Base-by-base conservation (phyloP, 2,888 invertebrate species). In the Acleris cristana region DNA sequence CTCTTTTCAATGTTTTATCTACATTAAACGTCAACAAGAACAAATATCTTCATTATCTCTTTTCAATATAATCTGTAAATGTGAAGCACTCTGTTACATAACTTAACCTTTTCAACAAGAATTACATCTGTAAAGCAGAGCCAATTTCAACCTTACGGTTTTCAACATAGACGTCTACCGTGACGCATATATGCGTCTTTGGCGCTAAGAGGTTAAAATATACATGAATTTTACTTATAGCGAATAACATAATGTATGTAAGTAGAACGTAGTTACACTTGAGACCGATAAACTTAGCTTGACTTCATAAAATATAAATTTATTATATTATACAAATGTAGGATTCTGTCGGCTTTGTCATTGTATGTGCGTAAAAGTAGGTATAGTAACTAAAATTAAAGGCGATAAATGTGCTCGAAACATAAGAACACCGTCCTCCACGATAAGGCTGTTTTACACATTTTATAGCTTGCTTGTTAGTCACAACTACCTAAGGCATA, bases 251-350 rank as follows among this genome's bases (percentile, higher is more conserved):
- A 61, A 61, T 51, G 30, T n/a, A n/a, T n/a, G n/a, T n/a, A n/a
- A n/a, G n/a, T 61, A 57, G 56, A 56, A 56, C 51, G 44, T 52
- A 34, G 34, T 45, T 49, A 48, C 21, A 49, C 55, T 56, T 45
- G 45, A 55, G 40, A 44, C 51, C 19, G 60, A 66, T 66, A 66
- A 66, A 61, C 66, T 66, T 48, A 57, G 56, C 12, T 45, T 26
- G 58, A 14, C 21, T n/a, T 58, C 45, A 58, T 45, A 23, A 40
- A 40, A 40, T 40, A 40, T 40, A 2, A 48, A 26, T 26, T 40
- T 34, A 34, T 34, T 10, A 40, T 40, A 40, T 45, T 5, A 26
- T 58, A 45, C 10, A 21, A n/a, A 45, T 57, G 16, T 21, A 23
- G 21, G 21, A 16, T 56, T 34, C 34, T 10, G n/a, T 30, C 12